Percentiles rank a stretch among this genome's conserved stretches.
phyloP scores from a whole-genome alignment of 2,113 vertebrate genomes.

The Istiophorus platypterus region DNA sequence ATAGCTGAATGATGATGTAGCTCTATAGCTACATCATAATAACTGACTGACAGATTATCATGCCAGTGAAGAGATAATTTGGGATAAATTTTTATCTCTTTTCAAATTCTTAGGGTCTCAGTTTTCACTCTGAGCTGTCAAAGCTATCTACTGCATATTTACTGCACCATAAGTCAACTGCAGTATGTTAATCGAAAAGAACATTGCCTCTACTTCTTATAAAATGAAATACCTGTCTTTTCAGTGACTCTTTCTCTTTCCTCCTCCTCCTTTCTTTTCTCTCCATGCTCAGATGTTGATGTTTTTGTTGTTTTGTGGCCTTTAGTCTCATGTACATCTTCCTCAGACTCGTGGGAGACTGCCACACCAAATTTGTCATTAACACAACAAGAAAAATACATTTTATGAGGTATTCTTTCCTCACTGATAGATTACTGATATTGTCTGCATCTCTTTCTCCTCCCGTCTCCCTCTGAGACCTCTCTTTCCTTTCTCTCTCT shows the following conservation, averaged over 20 bases:
- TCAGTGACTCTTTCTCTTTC: conserved; percentile 13
- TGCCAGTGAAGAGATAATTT: conserved; percentile 20
- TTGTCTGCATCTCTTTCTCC: conserved; percentile 39
- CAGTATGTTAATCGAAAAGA: conserved; percentile 1
- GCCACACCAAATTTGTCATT: conserved; percentile 11
- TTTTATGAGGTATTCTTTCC: conserved; percentile 19
- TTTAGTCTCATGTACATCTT: conserved; percentile 16
- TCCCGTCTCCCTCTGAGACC: no score
- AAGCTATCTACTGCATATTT: conserved; percentile 2
- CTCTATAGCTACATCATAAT: background rate
- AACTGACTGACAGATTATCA: conserved; percentile 22
- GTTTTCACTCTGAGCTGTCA: conserved; percentile 28
- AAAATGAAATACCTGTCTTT: conserved; percentile 24
- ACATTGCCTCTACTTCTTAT: background rate
- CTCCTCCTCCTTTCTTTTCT: background rate
- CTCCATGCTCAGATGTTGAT: background rate
- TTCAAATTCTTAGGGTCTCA: conserved; percentile 13
- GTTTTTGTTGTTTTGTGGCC: conserved; percentile 19
- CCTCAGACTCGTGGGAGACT: conserved; percentile 39
- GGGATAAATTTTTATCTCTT: conserved; percentile 14
- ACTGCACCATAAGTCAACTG: background rate
- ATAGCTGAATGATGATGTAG: background rate
- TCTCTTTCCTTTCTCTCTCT: conserved; percentile 43
- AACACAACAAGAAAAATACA: conserved; percentile 36
- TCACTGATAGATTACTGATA: conserved; percentile 62